Evolutionary conservation across 2,888 invertebrate species (phyloP), one percentile per base, ranked within the genome.

Genomic region (Esperia sulphurella): DNA sequence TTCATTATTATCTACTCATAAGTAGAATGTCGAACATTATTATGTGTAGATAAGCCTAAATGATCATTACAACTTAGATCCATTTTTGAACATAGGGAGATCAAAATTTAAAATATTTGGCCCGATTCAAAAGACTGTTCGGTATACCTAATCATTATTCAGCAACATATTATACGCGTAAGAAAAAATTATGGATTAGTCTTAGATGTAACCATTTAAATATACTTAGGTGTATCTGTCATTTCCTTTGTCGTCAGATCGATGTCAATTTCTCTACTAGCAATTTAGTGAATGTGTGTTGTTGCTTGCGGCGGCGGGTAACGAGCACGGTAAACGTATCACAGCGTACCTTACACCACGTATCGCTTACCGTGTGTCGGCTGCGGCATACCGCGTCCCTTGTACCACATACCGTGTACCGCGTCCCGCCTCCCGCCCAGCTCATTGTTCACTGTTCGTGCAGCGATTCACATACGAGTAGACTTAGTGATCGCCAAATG

Each of bases 51-150:
- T 21, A 21, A 21, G 5, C 21, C 21, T 21, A 14, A 69, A 75
- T 71, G 66, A 66, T 52, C 54, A 65, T 70, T 67, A 75, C 70
- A 73, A 69, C 66, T 68, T 84, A 85, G 75, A 84, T 75, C 75
- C 82, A 84, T 83, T 79, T 79, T 77, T 79, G 77, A 79, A 75
- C 58, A 78, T 87, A 87, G 82, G 80, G 74, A 77, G 74, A 77
- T 81, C 84, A 88, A 88, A 88, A 88, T 86, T 73, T 75, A 81
- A 90, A 91, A 86, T 90, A 91, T 92, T 92, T 89, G 92, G 92
- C 92, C 92, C 91, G 90, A 90, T 91, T 90, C 90, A 90, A 90
- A 92, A 92, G 92, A 92, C 92, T 92, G 92, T 92, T 91, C 90
- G 90, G 91, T 92, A 91, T 91, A 92, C 92, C 91, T 91, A 90